A percentile compares a stretch with the other conserved stretches of the same genome.
Evolutionary conservation across 2,113 vertebrate species (phyloP).

Genomic region (Percopsis transmontana): DNA sequence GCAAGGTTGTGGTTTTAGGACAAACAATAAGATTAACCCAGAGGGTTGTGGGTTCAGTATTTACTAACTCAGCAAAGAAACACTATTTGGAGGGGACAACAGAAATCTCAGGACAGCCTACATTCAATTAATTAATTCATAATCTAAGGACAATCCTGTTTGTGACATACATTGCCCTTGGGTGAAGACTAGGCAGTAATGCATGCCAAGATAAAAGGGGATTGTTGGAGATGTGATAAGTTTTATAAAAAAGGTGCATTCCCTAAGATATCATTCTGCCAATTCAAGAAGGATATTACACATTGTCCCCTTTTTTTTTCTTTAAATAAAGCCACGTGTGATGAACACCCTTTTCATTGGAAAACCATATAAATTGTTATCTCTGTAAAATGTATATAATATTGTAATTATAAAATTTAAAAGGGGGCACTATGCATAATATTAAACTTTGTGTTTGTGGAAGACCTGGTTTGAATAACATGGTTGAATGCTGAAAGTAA

Average conservation of each 20-base stretch:
- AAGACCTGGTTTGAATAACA: neutral
- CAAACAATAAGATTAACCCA: slow-evolving; percentile 1
- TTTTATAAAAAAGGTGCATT: slow-evolving; percentile 3
- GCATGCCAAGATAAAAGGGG: neutral
- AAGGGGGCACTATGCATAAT: neutral
- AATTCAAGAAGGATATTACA: neutral
- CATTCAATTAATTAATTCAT: no score
- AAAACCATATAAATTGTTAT: neutral
- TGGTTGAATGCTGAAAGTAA: no score
- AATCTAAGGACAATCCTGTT: neutral
- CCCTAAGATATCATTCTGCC: neutral
- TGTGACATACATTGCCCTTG: neutral
- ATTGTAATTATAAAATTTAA: neutral
- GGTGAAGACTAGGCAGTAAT: neutral
- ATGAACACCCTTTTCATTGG: neutral
- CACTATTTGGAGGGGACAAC: neutral
- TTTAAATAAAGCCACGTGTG: neutral
- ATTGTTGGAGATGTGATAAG: no score
- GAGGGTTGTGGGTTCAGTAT: neutral
- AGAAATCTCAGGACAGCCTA: neutral
- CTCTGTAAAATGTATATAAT: neutral
- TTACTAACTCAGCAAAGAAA: neutral
- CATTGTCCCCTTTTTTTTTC: no score
- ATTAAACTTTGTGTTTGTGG: neutral
- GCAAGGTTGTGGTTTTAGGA: neutral